Evolutionary conservation across 2,113 vertebrate species (phyloP).

Genomic region (Festucalex cinctus): DNA sequence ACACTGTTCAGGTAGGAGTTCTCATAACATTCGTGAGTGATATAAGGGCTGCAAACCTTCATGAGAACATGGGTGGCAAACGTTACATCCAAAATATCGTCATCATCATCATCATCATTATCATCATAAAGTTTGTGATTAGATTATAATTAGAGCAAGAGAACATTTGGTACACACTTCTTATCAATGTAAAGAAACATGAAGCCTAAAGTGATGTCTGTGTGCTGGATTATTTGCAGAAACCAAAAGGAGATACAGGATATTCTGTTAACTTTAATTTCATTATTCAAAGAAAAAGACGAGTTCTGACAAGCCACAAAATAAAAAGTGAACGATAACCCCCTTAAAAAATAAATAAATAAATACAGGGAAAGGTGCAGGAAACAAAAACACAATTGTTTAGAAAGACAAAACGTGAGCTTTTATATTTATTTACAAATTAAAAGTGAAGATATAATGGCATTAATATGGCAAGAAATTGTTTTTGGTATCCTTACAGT

Average conservation of each 20-base stretch:
- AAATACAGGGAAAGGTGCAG: background rate
- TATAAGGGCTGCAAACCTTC: slow-evolving; percentile 77
- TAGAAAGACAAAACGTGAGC: background rate
- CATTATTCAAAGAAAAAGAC: background rate
- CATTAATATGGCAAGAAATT: background rate
- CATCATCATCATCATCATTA: too few relatives aligned
- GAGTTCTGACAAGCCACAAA: background rate
- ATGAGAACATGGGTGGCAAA: background rate
- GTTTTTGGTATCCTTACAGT: slow-evolving; percentile 41
- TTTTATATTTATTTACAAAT: background rate
- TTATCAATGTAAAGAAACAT: background rate
- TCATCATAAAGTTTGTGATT: background rate
- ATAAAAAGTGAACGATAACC: background rate
- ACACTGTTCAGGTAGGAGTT: slow-evolving; percentile 78
- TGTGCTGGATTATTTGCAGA: background rate
- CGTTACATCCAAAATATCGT: too few relatives aligned
- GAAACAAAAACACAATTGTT: background rate
- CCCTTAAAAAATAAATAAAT: background rate
- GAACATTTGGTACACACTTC: background rate
- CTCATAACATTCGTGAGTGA: slow-evolving; percentile 69
- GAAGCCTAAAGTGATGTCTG: background rate
- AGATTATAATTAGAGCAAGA: background rate
- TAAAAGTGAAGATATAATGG: background rate
- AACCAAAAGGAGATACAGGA: background rate
- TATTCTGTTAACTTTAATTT: background rate